phyloP scores from a whole-genome alignment of 2,113 vertebrate species.

The Hipposideros armiger region DNA sequence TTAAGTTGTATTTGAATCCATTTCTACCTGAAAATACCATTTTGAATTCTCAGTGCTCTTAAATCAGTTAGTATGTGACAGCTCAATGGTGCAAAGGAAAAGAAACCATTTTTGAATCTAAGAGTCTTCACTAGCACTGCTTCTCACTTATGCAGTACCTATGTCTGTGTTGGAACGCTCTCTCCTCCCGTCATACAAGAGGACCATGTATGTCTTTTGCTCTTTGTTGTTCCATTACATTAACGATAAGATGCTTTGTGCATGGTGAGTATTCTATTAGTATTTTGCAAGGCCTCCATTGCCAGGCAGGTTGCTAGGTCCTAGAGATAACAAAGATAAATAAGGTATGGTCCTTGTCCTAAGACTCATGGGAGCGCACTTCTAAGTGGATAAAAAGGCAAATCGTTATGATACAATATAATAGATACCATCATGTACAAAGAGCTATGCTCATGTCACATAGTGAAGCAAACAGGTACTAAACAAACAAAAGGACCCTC shows the following conservation, averaged over 20 bases:
- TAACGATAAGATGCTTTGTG: background rate
- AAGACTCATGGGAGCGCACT: background rate
- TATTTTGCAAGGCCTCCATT: background rate
- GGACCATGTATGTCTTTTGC: background rate
- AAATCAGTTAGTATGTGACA: background rate
- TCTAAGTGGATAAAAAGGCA: background rate
- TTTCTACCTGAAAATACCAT: constrained; percentile 41
- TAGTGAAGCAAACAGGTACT: background rate
- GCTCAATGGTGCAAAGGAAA: background rate
- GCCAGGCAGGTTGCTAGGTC: background rate
- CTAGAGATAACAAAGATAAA: background rate
- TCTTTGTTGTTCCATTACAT: background rate
- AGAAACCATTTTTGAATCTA: background rate
- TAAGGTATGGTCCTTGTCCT: background rate
- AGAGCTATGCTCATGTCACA: background rate
- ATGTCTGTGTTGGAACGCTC: background rate
- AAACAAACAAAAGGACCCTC: background rate
- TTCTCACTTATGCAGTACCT: background rate
- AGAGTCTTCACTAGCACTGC: background rate
- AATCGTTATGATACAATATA: background rate
- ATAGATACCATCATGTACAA: background rate
- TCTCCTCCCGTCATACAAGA: background rate
- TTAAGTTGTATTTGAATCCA: constrained; percentile 32
- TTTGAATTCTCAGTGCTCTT: background rate
- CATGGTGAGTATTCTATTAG: background rate